phyloP scores from a whole-genome alignment of 2,113 vertebrate genomes.

The Dasypus novemcinctus region DNA sequence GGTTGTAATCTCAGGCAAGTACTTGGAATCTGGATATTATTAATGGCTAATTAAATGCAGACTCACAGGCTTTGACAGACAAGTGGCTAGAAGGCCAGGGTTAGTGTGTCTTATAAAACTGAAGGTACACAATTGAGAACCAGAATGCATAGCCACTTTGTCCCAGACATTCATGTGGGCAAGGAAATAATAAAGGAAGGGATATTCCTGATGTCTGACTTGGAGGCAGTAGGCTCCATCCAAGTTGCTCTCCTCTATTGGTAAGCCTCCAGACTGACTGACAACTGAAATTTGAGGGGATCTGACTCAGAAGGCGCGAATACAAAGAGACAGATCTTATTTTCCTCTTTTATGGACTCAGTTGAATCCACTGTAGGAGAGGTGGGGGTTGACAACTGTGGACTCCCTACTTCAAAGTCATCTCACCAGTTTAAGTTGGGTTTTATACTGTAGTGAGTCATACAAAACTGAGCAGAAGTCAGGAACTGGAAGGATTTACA shows the following conservation, averaged over 20 bases:
- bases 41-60: conserved; percentile 11
- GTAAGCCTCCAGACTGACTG: background rate
- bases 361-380: background rate
- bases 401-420: background rate
- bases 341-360: background rate
- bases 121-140: background rate
- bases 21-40: background rate
- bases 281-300: background rate
- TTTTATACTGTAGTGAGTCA: background rate
- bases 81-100: background rate
- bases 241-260: background rate
- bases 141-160: background rate
- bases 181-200: background rate
- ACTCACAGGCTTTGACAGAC: background rate
- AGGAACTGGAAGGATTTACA: background rate
- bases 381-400: background rate
- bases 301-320: background rate
- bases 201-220: background rate
- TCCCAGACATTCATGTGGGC: background rate
- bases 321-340: background rate
- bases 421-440: background rate
- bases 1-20: background rate
- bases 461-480: background rate
- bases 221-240: background rate
- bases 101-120: conserved; percentile 6